Evolutionary conservation across 2,888 invertebrate genomes (phyloP), one percentile per base, ranked within the genome.

Genomic region (Dyspetes luteomarginatus): DNA sequence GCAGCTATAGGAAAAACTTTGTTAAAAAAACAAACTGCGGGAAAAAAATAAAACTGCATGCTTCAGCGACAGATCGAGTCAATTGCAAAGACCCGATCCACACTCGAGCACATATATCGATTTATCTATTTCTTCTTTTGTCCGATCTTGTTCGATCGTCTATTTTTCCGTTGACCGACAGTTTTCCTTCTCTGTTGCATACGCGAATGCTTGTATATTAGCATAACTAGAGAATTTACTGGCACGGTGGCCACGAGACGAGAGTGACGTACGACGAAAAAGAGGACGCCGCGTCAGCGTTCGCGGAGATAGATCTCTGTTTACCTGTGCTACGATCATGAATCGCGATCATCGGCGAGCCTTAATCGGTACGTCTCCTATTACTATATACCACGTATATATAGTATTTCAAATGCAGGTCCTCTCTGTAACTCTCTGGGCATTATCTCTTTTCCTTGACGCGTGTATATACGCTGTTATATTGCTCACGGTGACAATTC

Each of bases 301-400:
- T 36, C 36, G 12, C 9, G 9, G 36, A 12, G 36, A 12, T 12
- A 12, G 36, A 12, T 36, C 36, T 77, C 82, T 67, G 43, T 76
- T 75, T 82, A 50, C 56, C 52, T 43, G 58, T 60, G 52, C 78
- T 48, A 52, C 68, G 82, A 81, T 81, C 79, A 77, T 55, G 52
- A 24, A 15, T 67, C 52, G 52, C 71, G 26, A 19, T 58, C 77
- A 77, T 68, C 69, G 62, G 74, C 81, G 78, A 79, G 76, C 84
- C 86, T 86, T 87, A 87, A 88, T 88, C 86, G 86, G 84, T 74
- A 72, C 68, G 82, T 76, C 84, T 84, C 84, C 84, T 86, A 86
- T 86, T 85, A 87, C 75, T 74, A 50, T 19, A 36, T 12, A 12
- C 9, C n/a, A 30, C 26, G 19, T 50, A 65, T 74, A 52, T 74